These are phyloP conservation scores for Rhodinocichla rosea DNA, from an alignment of 2,113 vertebrate genomes.

Conservation along the genomic window DNA sequence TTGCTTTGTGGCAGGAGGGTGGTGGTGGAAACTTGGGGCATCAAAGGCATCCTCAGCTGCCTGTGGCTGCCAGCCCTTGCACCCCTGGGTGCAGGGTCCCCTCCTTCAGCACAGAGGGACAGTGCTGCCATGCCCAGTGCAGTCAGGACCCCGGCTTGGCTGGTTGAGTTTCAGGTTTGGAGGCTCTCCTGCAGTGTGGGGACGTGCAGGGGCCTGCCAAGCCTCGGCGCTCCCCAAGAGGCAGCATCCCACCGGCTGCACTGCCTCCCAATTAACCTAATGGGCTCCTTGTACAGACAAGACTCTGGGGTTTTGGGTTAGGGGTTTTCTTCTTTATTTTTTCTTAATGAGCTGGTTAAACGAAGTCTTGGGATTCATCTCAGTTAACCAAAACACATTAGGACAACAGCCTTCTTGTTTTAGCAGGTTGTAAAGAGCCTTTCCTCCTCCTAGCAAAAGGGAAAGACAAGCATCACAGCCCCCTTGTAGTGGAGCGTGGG, in stretches of 20 bases:
- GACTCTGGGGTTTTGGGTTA: not conserved
- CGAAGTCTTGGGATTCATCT: not conserved
- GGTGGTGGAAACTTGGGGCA: not conserved
- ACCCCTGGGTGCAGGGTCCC: not conserved
- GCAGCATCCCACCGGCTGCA: not conserved
- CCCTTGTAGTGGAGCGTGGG: not conserved
- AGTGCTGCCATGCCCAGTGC: rapidly evolving
- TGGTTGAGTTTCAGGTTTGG: not conserved
- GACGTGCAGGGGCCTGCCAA: not conserved
- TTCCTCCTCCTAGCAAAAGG: not conserved
- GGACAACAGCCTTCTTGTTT: not conserved
- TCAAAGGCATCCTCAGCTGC: not conserved
- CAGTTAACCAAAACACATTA: not conserved
- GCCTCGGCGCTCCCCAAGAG: not conserved
- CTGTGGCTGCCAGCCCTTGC: not conserved
- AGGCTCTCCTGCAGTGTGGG: not conserved
- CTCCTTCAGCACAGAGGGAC: not conserved
- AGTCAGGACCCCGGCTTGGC: rapidly evolving
- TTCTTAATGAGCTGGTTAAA: not conserved
- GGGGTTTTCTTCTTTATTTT: not conserved
- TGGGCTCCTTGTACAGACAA: not conserved
- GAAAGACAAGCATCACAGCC: not conserved
- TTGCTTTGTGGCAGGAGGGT: not conserved
- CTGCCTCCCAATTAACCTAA: not conserved
- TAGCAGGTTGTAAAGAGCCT: not conserved